A percentile compares a stretch with the other conserved stretches of the same genome.
Evolutionary conservation across 2,888 invertebrate species (phyloP).

Genomic region (Palloptera scutellata): DNA sequence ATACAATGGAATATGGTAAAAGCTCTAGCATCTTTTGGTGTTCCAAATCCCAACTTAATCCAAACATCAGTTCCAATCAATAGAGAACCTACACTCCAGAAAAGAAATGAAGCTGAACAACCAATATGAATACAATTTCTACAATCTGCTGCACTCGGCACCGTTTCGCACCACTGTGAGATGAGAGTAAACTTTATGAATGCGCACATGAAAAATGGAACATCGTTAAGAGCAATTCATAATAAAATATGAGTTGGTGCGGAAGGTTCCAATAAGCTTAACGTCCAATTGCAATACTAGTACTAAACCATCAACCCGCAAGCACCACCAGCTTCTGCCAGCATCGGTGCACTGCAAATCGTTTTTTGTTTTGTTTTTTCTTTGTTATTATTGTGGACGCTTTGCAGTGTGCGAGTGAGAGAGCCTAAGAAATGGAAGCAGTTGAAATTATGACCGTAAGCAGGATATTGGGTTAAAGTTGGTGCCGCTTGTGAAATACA

Average conservation of each 20-base stretch:
- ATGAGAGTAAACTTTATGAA: constrained; percentile 57
- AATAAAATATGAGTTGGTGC: constrained; percentile 55
- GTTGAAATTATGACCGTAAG: constrained; percentile 55
- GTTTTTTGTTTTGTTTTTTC: constrained; percentile 28
- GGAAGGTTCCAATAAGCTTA: constrained; percentile 48
- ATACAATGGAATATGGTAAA: too few species aligned
- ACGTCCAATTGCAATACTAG: constrained; percentile 30
- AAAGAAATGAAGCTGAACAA: not conserved
- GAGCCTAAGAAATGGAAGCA: not conserved
- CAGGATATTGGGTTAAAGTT: constrained; percentile 60
- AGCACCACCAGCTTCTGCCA: not conserved
- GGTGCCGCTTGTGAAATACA: constrained; percentile 30
- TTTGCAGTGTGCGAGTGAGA: not conserved
- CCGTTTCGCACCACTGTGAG: not conserved
- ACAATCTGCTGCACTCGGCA: not conserved
- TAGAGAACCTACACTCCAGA: not conserved
- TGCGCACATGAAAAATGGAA: constrained; percentile 63
- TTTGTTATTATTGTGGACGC: too few species aligned
- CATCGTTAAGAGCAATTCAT: constrained; percentile 65
- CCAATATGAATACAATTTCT: not conserved
- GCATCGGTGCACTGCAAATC: too few species aligned
- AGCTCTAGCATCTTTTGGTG: too few species aligned
- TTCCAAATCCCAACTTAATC: too few species aligned
- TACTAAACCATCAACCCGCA: constrained; percentile 19
- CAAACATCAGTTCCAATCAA: not conserved